Evolutionary conservation across 2,888 invertebrate genomes (phyloP).

Genomic region (Meteorus cinctellus): DNA sequence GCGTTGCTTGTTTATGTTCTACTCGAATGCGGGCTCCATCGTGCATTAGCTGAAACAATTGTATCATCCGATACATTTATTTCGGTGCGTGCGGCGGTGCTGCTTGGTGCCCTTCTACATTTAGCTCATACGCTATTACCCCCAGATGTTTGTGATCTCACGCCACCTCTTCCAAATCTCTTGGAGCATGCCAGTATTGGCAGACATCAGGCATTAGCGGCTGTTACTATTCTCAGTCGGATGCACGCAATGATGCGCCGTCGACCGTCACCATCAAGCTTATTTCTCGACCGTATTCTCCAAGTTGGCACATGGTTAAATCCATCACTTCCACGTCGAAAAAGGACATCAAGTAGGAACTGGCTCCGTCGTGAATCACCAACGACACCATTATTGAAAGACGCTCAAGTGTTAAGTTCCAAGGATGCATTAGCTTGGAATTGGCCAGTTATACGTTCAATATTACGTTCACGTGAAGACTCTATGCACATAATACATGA

Average conservation of each 20-base stretch:
- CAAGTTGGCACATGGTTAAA: slow-evolving; percentile 71
- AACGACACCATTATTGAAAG: slow-evolving; percentile 76
- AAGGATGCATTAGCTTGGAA: slow-evolving; percentile 92
- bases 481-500: slow-evolving; percentile 79
- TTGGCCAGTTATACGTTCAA: slow-evolving; percentile 88
- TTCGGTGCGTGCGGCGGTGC: slow-evolving; percentile 92
- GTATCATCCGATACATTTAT: slow-evolving; percentile 91
- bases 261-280: slow-evolving; percentile 86
- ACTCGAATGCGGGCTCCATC: slow-evolving; percentile 88
- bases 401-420: slow-evolving; percentile 86
- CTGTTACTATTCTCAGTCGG: slow-evolving; percentile 85
- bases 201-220: slow-evolving; percentile 87
- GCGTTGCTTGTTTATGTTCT: slow-evolving; percentile 92
- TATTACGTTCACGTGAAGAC: slow-evolving; percentile 74
- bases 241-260: slow-evolving; percentile 87
- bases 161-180: slow-evolving; percentile 88
- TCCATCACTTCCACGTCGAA: slow-evolving; percentile 63
- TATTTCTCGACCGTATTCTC: slow-evolving; percentile 87
- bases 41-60: slow-evolving; percentile 93
- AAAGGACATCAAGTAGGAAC: slow-evolving; percentile 60
- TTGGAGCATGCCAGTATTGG: slow-evolving; percentile 86
- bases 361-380: slow-evolving; percentile 69
- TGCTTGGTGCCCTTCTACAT: slow-evolving; percentile 91
- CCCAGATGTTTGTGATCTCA: slow-evolving; percentile 87
- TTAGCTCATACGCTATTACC: slow-evolving; percentile 90